Percentiles rank a stretch among this genome's conserved stretches.
These are phyloP conservation scores for Rhadinocentrus ornatus DNA, from an alignment of 2,797 vertebrate genomes.

Conservation along the genomic window DNA sequence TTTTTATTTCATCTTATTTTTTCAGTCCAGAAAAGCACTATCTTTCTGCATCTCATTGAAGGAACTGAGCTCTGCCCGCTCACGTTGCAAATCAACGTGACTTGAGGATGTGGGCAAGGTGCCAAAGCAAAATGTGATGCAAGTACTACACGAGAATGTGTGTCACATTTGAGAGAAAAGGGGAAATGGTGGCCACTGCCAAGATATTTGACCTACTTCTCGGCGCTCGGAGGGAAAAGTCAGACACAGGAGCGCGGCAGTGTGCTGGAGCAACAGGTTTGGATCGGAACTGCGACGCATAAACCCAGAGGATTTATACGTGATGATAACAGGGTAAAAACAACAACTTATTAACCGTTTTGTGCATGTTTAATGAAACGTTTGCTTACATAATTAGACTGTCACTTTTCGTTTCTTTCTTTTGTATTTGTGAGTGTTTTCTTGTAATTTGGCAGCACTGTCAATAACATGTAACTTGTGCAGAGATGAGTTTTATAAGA, in stretches of 20 bases:
- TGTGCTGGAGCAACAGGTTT: constrained; percentile 10
- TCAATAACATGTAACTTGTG: no score
- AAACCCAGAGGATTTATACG: not conserved
- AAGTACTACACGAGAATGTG: constrained; percentile 71
- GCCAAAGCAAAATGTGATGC: constrained; percentile 71
- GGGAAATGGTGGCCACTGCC: constrained; percentile 66
- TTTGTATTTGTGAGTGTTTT: not conserved
- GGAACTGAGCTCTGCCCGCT: constrained; percentile 11
- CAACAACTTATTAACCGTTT: not conserved
- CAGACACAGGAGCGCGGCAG: not conserved
- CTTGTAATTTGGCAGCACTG: not conserved
- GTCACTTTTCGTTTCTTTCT: not conserved
- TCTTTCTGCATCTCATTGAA: not conserved
- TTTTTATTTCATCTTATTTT: not conserved
- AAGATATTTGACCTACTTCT: constrained; percentile 80
- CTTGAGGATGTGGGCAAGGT: constrained; percentile 44
- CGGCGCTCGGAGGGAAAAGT: not conserved
- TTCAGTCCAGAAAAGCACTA: not conserved
- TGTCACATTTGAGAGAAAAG: constrained; percentile 72
- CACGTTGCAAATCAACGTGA: constrained; percentile 85
- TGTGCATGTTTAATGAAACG: rapidly evolving
- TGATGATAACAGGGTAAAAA: constrained; percentile 35
- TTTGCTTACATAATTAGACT: rapidly evolving
- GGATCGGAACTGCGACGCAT: not conserved
- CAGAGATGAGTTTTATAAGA: not conserved